Evolutionary conservation across 2,888 invertebrate species (phyloP), one percentile per base, ranked within the genome.

Genomic region (Xanthia icteritia): DNA sequence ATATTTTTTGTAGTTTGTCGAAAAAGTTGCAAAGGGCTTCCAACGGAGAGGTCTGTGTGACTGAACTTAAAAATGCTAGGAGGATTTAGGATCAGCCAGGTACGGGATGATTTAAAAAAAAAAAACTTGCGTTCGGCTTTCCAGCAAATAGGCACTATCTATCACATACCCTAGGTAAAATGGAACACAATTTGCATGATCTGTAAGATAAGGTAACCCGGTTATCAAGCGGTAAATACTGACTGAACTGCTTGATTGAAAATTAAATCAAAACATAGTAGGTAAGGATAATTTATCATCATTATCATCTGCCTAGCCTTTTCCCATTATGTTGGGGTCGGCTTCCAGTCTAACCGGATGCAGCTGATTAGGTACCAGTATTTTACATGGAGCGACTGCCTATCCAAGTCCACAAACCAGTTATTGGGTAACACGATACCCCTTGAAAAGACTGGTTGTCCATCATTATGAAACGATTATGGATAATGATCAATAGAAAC

Each of bases 1-100:
- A 20, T 31, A 27, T 78, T 45, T 73, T 45, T 76, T 39, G 76
- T 70, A 56, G n/a, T 48, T 31, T 5, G 15, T 23, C 0, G n/a
- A 0, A 27, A 36, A 58, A 23, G 6, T 13, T 54, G 5, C 6
- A 20, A 64, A 45, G 6, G 0, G 8, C 2, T 1, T 2, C 4
- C 17, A n/a, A 9, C 0, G 0, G 8, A n/a, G 23, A 48, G 20
- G 5, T 31, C n/a, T 45, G 0, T 36, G 1, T 5, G 17, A 23
- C 13, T 8, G 5, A 58, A 51, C 20, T 17, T 36, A 17, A 61
- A 11, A 39, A 64, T 31, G 31, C 31, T 31, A 31, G 31, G 31
- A 31, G 31, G 31, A 31, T 31, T 31, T 31, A 51, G 6, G 20
- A 8, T 48, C 20, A 36, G 27, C 13, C n/a, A 13, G 17, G 17